A percentile compares a stretch with the other conserved stretches of the same genome.
Conservation (phyloP, 2,888 invertebrate species). For the Volucella inanis region DNA sequence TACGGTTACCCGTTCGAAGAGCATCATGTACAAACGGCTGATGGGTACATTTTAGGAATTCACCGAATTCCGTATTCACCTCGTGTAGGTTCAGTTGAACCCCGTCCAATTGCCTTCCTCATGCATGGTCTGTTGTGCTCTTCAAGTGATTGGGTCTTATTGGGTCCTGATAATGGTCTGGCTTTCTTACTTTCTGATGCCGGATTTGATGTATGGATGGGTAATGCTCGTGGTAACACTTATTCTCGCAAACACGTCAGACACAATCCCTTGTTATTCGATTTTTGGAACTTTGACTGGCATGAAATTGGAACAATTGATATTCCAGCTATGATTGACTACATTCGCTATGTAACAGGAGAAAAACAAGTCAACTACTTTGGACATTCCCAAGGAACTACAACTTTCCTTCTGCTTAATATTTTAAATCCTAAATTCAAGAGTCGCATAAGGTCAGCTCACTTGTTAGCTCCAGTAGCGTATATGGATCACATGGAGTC, state of each 20-base stretch:
- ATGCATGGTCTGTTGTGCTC: slow-evolving; percentile 80
- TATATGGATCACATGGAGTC: slow-evolving; percentile 78
- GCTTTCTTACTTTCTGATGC: slow-evolving; percentile 78
- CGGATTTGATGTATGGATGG: slow-evolving; percentile 80
- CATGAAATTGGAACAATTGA: slow-evolving; percentile 79
- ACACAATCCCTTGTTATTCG: slow-evolving; percentile 74
- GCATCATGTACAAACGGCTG: slow-evolving; percentile 85
- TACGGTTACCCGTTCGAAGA: slow-evolving; percentile 81
- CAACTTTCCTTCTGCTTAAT: slow-evolving; percentile 77
- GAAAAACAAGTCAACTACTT: slow-evolving; percentile 75
- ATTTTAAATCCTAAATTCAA: slow-evolving; percentile 76
- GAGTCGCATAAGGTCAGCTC: slow-evolving; percentile 77
- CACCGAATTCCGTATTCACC: slow-evolving; percentile 80
- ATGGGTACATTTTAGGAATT: slow-evolving; percentile 79
- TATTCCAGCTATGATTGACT: slow-evolving; percentile 79
- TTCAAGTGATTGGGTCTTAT: slow-evolving; percentile 79
- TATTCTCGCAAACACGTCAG: slow-evolving; percentile 78
- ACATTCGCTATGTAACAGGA: slow-evolving; percentile 76
- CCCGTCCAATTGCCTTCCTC: slow-evolving; percentile 77
- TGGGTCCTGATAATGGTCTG: slow-evolving; percentile 77
- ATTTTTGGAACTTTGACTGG: slow-evolving; percentile 80
- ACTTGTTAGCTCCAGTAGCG: slow-evolving; percentile 79
- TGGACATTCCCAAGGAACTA: slow-evolving; percentile 79
- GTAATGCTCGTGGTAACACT: slow-evolving; percentile 79
- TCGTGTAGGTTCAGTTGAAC: slow-evolving; percentile 50